Percentiles rank a stretch among this genome's conserved stretches.
Evolutionary conservation across 2,113 vertebrate species (phyloP).

Genomic region (Lichenostomus cassidix): DNA sequence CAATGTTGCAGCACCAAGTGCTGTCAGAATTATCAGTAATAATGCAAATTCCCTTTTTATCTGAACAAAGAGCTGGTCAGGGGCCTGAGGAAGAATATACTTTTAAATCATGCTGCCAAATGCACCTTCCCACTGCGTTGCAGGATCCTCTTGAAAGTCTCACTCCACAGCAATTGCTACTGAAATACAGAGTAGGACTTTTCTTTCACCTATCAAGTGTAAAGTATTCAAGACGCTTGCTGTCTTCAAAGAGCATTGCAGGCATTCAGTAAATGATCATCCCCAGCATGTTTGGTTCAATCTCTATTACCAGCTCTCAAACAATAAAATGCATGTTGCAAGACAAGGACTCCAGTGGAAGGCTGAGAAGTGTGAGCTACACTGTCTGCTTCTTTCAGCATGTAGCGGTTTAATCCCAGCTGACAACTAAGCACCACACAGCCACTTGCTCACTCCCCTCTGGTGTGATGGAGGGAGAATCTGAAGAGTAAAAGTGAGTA

Average conservation of each 20-base stretch:
- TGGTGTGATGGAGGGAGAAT: background rate
- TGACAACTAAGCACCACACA: rapidly evolving
- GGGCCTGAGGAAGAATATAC: background rate
- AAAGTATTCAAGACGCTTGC: background rate
- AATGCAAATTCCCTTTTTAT: background rate
- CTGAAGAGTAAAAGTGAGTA: background rate
- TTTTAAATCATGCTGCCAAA: background rate
- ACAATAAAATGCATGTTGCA: background rate
- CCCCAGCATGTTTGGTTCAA: background rate
- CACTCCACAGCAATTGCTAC: background rate
- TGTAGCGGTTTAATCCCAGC: background rate
- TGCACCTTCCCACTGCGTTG: background rate
- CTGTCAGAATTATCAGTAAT: background rate
- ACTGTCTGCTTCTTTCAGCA: background rate
- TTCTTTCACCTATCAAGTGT: background rate
- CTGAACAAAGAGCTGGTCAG: background rate
- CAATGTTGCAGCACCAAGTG: background rate
- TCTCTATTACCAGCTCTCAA: background rate
- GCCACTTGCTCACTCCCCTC: background rate
- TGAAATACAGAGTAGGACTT: background rate
- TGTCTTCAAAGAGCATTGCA: background rate
- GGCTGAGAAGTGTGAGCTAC: background rate
- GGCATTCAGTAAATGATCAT: background rate
- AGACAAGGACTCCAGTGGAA: background rate
- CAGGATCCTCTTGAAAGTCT: background rate